phyloP scores from a whole-genome alignment of 2,797 vertebrate genomes.

The Ceryle rudis region DNA sequence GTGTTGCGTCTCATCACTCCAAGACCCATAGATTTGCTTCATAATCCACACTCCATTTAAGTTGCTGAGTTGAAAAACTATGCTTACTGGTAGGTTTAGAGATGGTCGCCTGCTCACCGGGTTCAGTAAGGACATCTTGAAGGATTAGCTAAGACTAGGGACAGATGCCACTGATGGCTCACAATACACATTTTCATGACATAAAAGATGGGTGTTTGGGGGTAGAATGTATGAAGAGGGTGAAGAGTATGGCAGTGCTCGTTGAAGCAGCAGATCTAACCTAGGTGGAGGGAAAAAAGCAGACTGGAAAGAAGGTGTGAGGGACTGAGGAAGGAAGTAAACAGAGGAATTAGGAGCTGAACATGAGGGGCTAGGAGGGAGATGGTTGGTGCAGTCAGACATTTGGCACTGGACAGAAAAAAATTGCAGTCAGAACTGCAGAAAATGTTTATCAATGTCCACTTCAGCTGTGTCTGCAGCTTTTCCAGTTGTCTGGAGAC shows the following conservation, averaged over 20 bases:
- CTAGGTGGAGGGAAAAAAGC: neutral
- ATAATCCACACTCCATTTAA: neutral
- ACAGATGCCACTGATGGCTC: neutral
- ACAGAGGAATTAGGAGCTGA: neutral
- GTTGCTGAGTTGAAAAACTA: neutral
- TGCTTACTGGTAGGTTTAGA: neutral
- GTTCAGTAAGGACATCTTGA: neutral
- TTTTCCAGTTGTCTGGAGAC: slow-evolving; percentile 46
- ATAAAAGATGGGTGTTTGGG: neutral
- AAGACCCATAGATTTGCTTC: neutral
- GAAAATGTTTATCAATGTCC: slow-evolving; percentile 41
- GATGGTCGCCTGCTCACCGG: neutral
- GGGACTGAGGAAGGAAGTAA: neutral
- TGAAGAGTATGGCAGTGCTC: neutral
- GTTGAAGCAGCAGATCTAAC: neutral
- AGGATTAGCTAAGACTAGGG: neutral
- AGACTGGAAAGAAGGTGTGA: neutral
- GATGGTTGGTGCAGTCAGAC: neutral
- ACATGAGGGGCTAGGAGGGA: neutral
- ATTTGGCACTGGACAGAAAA: neutral
- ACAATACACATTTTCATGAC: neutral
- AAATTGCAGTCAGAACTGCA: neutral
- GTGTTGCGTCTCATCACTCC: neutral
- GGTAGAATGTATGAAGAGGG: neutral
- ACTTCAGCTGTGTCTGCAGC: slow-evolving; percentile 49